Conservation (phyloP, 2,888 invertebrate species). For the Atethmia centrago region DNA sequence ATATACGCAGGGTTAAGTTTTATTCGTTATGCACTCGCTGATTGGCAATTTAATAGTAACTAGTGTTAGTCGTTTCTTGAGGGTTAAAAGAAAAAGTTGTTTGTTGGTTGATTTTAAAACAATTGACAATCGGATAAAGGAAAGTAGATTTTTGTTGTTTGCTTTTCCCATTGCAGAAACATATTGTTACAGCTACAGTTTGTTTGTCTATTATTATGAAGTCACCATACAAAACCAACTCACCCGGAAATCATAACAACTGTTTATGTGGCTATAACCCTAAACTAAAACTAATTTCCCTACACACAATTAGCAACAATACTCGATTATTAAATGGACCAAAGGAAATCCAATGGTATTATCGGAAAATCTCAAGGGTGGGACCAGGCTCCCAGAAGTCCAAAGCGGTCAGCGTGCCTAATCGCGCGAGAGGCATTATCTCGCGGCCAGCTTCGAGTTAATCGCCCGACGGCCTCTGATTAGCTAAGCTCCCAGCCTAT, state of each 20-base stretch:
- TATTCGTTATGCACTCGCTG: conserved; percentile 54
- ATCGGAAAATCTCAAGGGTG: conserved; percentile 77
- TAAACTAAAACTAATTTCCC: conserved; percentile 64
- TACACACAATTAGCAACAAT: conserved; percentile 66
- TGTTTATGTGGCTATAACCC: conserved; percentile 36
- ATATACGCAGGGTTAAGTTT: conserved; percentile 54
- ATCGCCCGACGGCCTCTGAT: conserved; percentile 87
- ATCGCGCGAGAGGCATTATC: conserved; percentile 89
- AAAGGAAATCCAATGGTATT: conserved; percentile 74
- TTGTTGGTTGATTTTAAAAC: background rate
- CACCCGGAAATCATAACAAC: conserved; percentile 55
- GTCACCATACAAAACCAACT: conserved; percentile 39
- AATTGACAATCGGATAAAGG: background rate
- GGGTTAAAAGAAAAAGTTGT: background rate
- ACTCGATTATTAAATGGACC: conserved; percentile 74
- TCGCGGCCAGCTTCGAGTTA: conserved; percentile 83
- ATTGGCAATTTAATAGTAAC: conserved; percentile 55
- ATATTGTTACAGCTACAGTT: too few relatives aligned
- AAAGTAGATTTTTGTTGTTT: background rate
- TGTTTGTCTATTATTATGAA: background rate
- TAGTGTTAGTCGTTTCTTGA: conserved; percentile 11
- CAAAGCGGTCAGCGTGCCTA: conserved; percentile 86
- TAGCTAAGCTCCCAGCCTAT: conserved; percentile 86
- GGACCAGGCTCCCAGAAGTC: conserved; percentile 80
- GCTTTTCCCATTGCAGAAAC: too few relatives aligned